A percentile compares a stretch with the other conserved stretches of the same genome.
phyloP scores from a whole-genome alignment of 2,113 vertebrate genomes.

The Sinosuthora webbiana region DNA sequence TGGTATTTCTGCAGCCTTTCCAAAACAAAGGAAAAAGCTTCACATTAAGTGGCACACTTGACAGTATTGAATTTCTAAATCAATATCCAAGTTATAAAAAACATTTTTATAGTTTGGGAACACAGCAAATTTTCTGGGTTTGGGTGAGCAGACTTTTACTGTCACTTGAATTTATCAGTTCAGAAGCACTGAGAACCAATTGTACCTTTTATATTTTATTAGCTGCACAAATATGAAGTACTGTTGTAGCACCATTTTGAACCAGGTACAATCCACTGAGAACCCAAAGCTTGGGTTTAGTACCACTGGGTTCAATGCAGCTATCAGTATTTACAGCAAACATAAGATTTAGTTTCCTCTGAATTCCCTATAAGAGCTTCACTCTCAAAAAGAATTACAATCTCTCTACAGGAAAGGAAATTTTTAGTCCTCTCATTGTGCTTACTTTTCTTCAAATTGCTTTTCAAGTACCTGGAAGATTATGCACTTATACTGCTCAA shows the following conservation, averaged over 20 bases:
- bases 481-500: not conserved
- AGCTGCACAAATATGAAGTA: constrained; percentile 30
- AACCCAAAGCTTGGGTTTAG: not conserved
- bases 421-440: not conserved
- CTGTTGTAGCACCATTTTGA: not conserved
- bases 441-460: not conserved
- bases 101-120: not conserved
- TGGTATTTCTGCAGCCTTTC: not conserved
- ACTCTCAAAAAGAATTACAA: not conserved
- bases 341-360: not conserved
- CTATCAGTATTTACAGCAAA: constrained; percentile 9
- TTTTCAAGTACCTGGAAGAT: constrained; percentile 9
- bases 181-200: not conserved
- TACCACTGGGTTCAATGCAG: not conserved
- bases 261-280: not conserved
- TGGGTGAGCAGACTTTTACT: not conserved
- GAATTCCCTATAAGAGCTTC: not conserved
- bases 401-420: not conserved
- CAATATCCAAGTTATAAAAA: not conserved
- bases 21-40: not conserved
- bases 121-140: not conserved
- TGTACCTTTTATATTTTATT: constrained; percentile 29
- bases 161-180: constrained; percentile 21
- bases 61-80: not conserved
- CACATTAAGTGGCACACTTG: not conserved